A percentile compares a stretch with the other conserved stretches of the same genome.
Conservation (phyloP, 1,140 invertebrate genomes). For the Callitettix versicolor region DNA sequence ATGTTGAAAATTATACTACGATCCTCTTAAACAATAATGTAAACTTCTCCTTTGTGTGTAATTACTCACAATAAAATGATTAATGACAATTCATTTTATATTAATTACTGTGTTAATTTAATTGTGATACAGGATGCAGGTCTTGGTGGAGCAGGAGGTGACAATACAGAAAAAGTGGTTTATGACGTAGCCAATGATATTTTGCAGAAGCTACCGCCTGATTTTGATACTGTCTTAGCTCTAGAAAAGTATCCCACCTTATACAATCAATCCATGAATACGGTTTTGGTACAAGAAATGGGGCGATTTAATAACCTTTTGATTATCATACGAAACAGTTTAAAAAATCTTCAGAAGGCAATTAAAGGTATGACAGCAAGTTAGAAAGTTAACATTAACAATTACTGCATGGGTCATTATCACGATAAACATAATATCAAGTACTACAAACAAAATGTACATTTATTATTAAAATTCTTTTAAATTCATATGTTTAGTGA, state of each 20-base stretch:
- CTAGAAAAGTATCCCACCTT: slow-evolving; percentile 64
- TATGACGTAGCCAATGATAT: slow-evolving; percentile 59
- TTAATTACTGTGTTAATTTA: background rate
- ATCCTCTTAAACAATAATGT: no score
- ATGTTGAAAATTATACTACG: no score
- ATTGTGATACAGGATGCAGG: slow-evolving; percentile 32
- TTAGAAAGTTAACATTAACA: slow-evolving; percentile 1
- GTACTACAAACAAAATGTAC: no score
- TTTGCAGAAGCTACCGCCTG: slow-evolving; percentile 56
- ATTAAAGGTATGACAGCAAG: slow-evolving; percentile 58
- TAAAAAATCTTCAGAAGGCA: slow-evolving; percentile 73
- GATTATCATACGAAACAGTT: slow-evolving; percentile 56
- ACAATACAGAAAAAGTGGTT: slow-evolving; percentile 55
- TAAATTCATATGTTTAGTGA: no score
- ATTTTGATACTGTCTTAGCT: slow-evolving; percentile 57
- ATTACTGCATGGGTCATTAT: background rate
- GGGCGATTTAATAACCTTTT: slow-evolving; percentile 78
- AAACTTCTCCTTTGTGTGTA: no score
- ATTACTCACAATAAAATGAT: no score
- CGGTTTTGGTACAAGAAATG: slow-evolving; percentile 89
- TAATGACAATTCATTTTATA: no score
- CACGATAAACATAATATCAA: no score
- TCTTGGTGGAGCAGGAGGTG: slow-evolving; percentile 31
- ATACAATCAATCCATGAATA: slow-evolving; percentile 83
- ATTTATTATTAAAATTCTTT: slow-evolving; percentile 1